These are phyloP conservation scores for Oscarella lobularis DNA, from an alignment of 37 sponge, comb jelly and placozoan species.

Conservation along the genomic window DNA sequence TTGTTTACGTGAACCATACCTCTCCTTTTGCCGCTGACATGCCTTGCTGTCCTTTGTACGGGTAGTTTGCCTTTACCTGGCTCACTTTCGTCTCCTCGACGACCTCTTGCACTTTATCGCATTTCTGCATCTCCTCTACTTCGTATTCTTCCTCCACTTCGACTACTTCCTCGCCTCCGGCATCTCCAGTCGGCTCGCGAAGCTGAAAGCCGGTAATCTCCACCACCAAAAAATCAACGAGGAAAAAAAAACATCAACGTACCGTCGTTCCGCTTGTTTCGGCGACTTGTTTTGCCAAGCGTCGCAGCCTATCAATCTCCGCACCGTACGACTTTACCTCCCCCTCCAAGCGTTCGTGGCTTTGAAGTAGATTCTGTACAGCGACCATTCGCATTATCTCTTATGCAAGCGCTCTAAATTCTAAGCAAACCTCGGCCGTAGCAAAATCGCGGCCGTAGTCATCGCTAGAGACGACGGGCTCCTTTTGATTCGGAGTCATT, in stretches of 20 bases:
- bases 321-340: slow-evolving; percentile 53
- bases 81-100: slow-evolving; percentile 50
- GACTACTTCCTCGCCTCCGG: slow-evolving; percentile 38
- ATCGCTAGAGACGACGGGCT: slow-evolving; percentile 57
- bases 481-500: slow-evolving; percentile 82
- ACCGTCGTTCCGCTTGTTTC: neutral
- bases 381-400: too few relatives aligned
- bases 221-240: too few relatives aligned
- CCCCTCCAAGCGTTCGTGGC: slow-evolving; percentile 53
- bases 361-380: slow-evolving; percentile 63
- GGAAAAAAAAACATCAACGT: too few relatives aligned
- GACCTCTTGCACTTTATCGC: slow-evolving; percentile 61
- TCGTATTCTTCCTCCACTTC: slow-evolving; percentile 58
- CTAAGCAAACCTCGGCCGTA: slow-evolving; percentile 36
- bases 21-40: slow-evolving; percentile 80
- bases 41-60: slow-evolving; percentile 68
- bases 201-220: too few relatives aligned
- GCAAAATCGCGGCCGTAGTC: slow-evolving; percentile 73
- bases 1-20: slow-evolving; percentile 16
- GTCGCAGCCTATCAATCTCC: slow-evolving; percentile 70
- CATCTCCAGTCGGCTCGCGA: slow-evolving; percentile 14
- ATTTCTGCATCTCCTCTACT: slow-evolving; percentile 47
- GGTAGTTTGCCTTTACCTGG: slow-evolving; percentile 52
- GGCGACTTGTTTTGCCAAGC: neutral
- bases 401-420: neutral